These are phyloP conservation scores for Pristionchus arcanus DNA, from an alignment of 2,888 invertebrate genomes.

Conservation along the genomic window DNA sequence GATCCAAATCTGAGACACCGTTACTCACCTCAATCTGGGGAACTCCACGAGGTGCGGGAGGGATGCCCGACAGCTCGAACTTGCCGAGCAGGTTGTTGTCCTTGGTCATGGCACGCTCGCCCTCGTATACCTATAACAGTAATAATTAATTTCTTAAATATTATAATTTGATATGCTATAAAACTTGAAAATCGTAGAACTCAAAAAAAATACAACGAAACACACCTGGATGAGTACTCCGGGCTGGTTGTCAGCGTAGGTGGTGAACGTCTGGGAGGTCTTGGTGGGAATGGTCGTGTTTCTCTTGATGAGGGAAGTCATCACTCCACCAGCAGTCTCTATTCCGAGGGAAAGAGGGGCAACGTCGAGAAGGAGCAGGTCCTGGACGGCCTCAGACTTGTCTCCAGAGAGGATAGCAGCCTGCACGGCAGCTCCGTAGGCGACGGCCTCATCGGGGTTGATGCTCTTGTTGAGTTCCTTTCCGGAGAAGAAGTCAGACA, in stretches of 20 bases:
- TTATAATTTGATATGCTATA: too few relatives aligned
- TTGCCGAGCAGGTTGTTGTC: slow-evolving; percentile 94
- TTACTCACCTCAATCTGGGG: slow-evolving; percentile 85
- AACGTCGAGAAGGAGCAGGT: slow-evolving; percentile 92
- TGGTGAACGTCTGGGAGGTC: slow-evolving; percentile 78
- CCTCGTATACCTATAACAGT: too few relatives aligned
- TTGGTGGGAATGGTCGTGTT: slow-evolving; percentile 81
- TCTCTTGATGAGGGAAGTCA: slow-evolving; percentile 96
- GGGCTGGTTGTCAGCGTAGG: slow-evolving; percentile 97
- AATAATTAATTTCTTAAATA: too few relatives aligned
- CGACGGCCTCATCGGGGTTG: slow-evolving; percentile 98
- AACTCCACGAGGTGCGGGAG: slow-evolving; percentile 93
- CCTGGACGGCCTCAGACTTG: slow-evolving; percentile 85
- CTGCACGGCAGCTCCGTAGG: slow-evolving; percentile 88
- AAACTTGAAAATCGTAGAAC: too few relatives aligned
- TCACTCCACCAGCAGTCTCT: slow-evolving; percentile 93
- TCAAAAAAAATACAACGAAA: too few relatives aligned
- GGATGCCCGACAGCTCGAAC: slow-evolving; percentile 96
- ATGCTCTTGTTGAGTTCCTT: slow-evolving; percentile 96
- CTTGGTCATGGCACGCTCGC: slow-evolving; percentile 88
- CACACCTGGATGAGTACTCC: slow-evolving; percentile 90
- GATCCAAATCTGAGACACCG: background rate
- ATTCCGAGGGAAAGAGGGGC: slow-evolving; percentile 93
- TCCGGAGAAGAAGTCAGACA: slow-evolving; percentile 91
- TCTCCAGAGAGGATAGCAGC: slow-evolving; percentile 86